Evolutionary conservation across 2,797 vertebrate species (phyloP).

Genomic region (Tragopan temminckii): DNA sequence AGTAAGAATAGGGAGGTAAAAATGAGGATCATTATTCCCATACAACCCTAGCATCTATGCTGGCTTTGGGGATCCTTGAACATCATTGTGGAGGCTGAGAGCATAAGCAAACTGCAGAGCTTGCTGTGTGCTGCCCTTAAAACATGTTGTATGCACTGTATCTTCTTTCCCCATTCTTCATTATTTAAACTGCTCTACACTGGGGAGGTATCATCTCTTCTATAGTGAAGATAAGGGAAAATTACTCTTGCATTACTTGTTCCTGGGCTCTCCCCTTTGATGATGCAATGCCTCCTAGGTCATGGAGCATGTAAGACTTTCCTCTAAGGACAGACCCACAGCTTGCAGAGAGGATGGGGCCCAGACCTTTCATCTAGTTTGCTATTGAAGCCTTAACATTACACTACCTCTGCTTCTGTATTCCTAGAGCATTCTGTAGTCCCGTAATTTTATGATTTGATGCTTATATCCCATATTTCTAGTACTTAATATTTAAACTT

Average conservation of each 20-base stretch:
- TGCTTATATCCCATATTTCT: background rate
- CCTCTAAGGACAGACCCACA: background rate
- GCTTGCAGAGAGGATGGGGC: background rate
- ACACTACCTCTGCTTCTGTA: background rate
- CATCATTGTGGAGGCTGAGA: background rate
- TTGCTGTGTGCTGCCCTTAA: background rate
- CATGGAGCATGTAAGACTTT: background rate
- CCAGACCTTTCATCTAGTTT: background rate
- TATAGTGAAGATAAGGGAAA: background rate
- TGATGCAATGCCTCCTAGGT: background rate
- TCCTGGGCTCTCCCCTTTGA: background rate
- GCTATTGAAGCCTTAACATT: background rate
- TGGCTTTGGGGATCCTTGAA: background rate
- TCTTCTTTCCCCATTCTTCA: background rate
- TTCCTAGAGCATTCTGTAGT: background rate
- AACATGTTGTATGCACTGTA: rapidly evolving
- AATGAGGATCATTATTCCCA: rapidly evolving
- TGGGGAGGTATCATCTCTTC: background rate
- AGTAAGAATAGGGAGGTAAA: background rate
- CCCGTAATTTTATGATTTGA: background rate
- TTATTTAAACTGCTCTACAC: background rate
- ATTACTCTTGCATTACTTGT: background rate
- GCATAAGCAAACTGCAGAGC: background rate
- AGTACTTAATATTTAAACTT: background rate
- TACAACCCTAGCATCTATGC: background rate